Evolutionary conservation across 2,113 vertebrate genomes (phyloP).

Genomic region (Nesogale talazaci): DNA sequence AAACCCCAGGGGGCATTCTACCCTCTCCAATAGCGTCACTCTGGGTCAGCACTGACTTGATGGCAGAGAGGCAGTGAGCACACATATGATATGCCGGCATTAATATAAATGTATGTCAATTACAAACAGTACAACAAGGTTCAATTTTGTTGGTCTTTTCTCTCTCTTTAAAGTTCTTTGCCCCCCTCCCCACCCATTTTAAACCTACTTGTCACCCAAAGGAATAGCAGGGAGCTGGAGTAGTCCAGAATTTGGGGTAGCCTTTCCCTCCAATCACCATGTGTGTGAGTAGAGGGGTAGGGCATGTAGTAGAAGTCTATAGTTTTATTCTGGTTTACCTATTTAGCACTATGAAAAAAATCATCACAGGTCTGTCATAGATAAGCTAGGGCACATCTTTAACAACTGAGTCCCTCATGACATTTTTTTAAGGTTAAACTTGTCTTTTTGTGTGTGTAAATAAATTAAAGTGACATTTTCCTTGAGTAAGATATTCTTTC

Average conservation of each 20-base stretch:
- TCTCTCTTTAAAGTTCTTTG: not conserved
- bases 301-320: not conserved
- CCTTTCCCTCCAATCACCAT: not conserved
- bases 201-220: not conserved
- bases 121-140: not conserved
- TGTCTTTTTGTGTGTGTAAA: too few relatives aligned
- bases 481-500: not conserved
- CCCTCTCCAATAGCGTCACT: too few relatives aligned
- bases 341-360: not conserved
- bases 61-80: too few relatives aligned
- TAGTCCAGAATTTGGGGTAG: not conserved
- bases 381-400: not conserved
- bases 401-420: not conserved
- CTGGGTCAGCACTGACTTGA: too few relatives aligned
- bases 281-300: too few relatives aligned
- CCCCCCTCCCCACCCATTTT: not conserved
- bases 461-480: not conserved
- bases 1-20: too few relatives aligned
- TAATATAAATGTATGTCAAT: not conserved
- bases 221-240: not conserved
- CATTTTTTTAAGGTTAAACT: not conserved
- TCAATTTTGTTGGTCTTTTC: not conserved
- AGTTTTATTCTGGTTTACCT: not conserved
- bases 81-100: not conserved
- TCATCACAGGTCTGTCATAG: not conserved